Conservation (phyloP, 37 sponge, comb jelly and placozoan species). For the Geodia barretti region DNA sequence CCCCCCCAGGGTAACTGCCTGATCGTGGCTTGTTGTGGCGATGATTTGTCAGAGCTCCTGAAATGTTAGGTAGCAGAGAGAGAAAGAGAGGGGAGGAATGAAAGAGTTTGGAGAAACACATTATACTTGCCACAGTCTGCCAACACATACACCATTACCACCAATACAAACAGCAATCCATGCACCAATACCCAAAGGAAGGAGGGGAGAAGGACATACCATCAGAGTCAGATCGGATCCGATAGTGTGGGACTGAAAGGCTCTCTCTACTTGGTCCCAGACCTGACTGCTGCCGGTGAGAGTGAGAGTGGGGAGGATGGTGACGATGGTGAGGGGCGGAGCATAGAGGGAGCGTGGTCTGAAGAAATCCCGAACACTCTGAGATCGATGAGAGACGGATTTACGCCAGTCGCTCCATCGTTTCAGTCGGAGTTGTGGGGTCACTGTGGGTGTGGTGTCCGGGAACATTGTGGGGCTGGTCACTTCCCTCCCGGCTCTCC, state of each 20-base stretch:
- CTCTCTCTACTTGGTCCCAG: no score
- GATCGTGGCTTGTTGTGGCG: neutral
- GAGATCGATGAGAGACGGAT: neutral
- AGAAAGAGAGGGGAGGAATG: neutral
- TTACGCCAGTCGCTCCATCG: neutral
- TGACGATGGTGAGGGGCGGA: neutral
- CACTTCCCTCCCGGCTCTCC: no score
- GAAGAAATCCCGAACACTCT: neutral
- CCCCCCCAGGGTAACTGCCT: neutral
- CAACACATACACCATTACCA: no score
- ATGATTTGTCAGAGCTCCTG: neutral
- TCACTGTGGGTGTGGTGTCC: neutral
- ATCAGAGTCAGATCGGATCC: neutral
- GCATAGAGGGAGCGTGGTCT: neutral
- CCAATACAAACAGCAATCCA: no score
- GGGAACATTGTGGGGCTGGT: no score
- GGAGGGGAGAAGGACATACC: neutral
- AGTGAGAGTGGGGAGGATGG: neutral
- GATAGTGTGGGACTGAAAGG: neutral
- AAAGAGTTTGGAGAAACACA: neutral
- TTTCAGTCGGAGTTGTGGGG: neutral
- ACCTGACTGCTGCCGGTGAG: neutral
- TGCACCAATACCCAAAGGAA: no score
- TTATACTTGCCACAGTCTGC: neutral
- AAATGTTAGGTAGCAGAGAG: no score